Evolutionary conservation across 2,888 invertebrate genomes (phyloP), one percentile per base, ranked within the genome.

Genomic region (Caenorhabditis afra): DNA sequence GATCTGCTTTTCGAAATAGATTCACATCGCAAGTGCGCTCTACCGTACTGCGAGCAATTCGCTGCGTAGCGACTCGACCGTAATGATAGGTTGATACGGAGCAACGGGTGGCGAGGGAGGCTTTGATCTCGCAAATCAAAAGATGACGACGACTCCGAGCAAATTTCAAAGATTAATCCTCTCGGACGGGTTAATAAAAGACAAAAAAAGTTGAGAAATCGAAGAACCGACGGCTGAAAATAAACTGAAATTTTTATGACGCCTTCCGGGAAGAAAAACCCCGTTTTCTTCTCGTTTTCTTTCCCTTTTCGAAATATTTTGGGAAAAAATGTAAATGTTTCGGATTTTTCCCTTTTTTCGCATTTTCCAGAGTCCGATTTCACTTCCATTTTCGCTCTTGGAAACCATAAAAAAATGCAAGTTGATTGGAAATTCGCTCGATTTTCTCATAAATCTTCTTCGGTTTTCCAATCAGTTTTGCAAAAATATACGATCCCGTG

Each of bases 91-190:
- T 29, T 29, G 29, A 29, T 5, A 29, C 29, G 29, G 7, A 29
- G 29, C 3, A 29, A n/a, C n/a, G n/a, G n/a, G n/a, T n/a, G n/a
- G n/a, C n/a, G n/a, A n/a, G n/a, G n/a, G n/a, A n/a, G n/a, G 3
- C 11, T n/a, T 12, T 0, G 52, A 29, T 29, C 29, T 29, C 29
- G 29, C 14, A 23, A 23, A 29, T 29, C n/a, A 29, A 29, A 8
- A 49, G 49, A 49, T 22, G 49, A 49, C n/a, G 5, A 16, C 16
- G 5, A 3, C 45, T 47, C 8, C 5, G 16, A 47, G 22, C 14
- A 22, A 49, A 7, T 20, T 3, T 29, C 52, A 52, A 1, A 52
- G 52, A 52, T 52, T 52, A 52, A 52, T 52, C 52, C 52, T 3
- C 3, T 44, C 44, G 4, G 29, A 29, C 29, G 29, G 29, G 29